Conservation (phyloP, 2,888 invertebrate genomes). For the Lysandra coridon region DNA sequence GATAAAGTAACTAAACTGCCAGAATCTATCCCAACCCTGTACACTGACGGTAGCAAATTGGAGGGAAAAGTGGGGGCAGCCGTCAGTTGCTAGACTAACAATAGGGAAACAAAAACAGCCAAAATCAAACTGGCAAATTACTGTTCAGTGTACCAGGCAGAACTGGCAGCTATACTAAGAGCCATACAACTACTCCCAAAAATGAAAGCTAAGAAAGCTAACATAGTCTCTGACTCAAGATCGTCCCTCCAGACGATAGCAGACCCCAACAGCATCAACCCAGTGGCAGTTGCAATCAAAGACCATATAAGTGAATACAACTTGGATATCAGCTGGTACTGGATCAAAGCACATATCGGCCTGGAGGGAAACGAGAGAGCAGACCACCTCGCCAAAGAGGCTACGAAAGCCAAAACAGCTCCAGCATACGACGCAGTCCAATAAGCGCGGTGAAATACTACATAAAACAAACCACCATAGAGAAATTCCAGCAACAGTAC, state of each 20-base stretch:
- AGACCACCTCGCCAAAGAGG: conserved; percentile 34
- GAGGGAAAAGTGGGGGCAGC: conserved; percentile 24
- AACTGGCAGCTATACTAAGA: conserved; percentile 2
- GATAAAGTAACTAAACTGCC: no score
- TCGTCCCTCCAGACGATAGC: not conserved
- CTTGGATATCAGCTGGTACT: not conserved
- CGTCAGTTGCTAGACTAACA: conserved; percentile 6
- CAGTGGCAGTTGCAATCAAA: not conserved
- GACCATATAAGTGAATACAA: not conserved
- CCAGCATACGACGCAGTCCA: not conserved
- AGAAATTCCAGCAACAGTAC: not conserved
- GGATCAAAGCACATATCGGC: conserved; percentile 29
- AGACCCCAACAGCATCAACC: not conserved
- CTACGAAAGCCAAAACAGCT: conserved; percentile 16
- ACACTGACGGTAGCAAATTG: not conserved
- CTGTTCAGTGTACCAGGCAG: conserved; percentile 29
- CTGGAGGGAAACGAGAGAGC: conserved; percentile 33
- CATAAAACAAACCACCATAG: not conserved
- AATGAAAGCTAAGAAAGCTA: not conserved
- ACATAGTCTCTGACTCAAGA: not conserved
- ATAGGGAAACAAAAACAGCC: not conserved
- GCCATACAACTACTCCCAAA: not conserved
- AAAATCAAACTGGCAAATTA: conserved; percentile 23
- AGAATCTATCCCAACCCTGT: no score
- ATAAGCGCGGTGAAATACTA: conserved; percentile 22